These are phyloP conservation scores for Bubo blakistoni DNA, from an alignment of 2,113 vertebrate species.

Conservation along the genomic window DNA sequence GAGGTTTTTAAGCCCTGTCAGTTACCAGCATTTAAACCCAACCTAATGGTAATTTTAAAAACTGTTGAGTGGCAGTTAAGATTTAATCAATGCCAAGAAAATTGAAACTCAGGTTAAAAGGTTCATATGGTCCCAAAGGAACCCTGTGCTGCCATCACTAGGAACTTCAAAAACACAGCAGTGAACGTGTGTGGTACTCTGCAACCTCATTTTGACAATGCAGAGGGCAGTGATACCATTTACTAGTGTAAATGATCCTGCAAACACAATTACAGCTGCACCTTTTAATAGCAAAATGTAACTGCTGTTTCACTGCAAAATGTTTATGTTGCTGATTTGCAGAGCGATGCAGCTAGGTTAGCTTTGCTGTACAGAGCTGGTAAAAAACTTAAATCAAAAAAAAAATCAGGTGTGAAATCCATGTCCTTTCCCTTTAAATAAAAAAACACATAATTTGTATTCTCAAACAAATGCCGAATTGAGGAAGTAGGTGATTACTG, in stretches of 20 bases:
- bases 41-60: background rate
- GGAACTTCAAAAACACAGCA: background rate
- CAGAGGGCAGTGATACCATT: background rate
- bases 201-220: background rate
- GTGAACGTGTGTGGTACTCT: background rate
- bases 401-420: background rate
- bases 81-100: background rate
- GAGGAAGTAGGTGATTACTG: background rate
- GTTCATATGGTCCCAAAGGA: background rate
- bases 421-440: background rate
- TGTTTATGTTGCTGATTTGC: background rate
- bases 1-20: background rate
- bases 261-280: background rate
- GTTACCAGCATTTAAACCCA: background rate
- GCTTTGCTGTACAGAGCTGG: background rate
- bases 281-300: background rate
- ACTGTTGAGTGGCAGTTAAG: background rate
- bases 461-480: accelerated
- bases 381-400: background rate
- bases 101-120: background rate
- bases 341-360: background rate
- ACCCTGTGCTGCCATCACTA: background rate
- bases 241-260: background rate
- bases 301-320: background rate
- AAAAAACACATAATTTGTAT: background rate